A percentile compares a stretch with the other conserved stretches of the same genome.
Conservation (phyloP, 92 coral and sea anemone species). For the Siderastrea siderea region DNA sequence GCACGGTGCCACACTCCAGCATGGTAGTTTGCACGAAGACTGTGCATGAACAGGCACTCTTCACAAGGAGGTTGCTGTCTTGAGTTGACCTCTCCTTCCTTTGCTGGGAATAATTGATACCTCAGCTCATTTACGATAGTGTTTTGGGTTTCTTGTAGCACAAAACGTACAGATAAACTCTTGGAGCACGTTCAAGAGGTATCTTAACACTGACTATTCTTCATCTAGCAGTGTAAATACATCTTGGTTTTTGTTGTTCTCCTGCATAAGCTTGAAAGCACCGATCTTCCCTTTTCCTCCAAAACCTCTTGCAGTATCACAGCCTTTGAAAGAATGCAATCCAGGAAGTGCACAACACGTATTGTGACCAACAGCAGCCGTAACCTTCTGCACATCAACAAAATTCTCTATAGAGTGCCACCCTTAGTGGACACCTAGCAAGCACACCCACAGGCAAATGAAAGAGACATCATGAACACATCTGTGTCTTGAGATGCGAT, state of each 20-base stretch:
- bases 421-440: slow-evolving; percentile 52
- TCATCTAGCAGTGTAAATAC: slow-evolving; percentile 56
- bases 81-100: slow-evolving; percentile 71
- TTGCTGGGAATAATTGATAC: slow-evolving; percentile 57
- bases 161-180: slow-evolving; percentile 66
- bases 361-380: slow-evolving; percentile 55
- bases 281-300: slow-evolving; percentile 58
- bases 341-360: slow-evolving; percentile 60
- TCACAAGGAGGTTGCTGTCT: slow-evolving; percentile 74
- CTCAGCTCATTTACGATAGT: slow-evolving; percentile 61
- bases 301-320: slow-evolving; percentile 67
- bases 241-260: slow-evolving; percentile 55
- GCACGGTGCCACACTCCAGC: slow-evolving; percentile 62
- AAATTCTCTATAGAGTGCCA: slow-evolving; percentile 19
- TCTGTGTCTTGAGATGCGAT: slow-evolving; percentile 59
- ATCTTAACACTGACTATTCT: slow-evolving; percentile 51
- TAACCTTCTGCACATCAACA: slow-evolving; percentile 36
- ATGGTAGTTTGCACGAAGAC: slow-evolving; percentile 73
- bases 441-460: slow-evolving; percentile 30
- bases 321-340: slow-evolving; percentile 65
- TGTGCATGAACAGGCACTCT: slow-evolving; percentile 70
- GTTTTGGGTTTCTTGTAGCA: slow-evolving; percentile 26
- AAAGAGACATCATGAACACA: slow-evolving; percentile 40
- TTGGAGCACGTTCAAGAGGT: slow-evolving; percentile 51
- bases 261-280: slow-evolving; percentile 44